A percentile compares a stretch with the other conserved stretches of the same genome.
These are phyloP conservation scores for Drosophila diplacantha DNA, from an alignment of 2,888 invertebrate genomes.

Conservation along the genomic window DNA sequence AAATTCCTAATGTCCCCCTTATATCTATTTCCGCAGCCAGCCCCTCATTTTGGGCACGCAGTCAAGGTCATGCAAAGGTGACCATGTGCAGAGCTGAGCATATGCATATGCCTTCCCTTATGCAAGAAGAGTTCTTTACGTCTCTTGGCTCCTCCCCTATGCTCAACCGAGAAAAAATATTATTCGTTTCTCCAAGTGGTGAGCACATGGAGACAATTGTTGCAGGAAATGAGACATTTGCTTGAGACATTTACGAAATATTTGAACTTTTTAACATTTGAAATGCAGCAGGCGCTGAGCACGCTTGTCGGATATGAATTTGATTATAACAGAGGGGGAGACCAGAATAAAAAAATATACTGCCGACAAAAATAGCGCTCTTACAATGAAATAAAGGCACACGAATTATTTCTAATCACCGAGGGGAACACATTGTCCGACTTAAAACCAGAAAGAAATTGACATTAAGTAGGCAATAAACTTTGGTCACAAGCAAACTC, in stretches of 20 bases:
- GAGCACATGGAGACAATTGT: conserved; percentile 64
- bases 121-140: conserved; percentile 21
- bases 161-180: conserved; percentile 36
- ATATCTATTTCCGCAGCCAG: conserved; percentile 12
- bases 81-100: conserved; percentile 65
- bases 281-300: conserved; percentile 58
- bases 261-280: conserved; percentile 71
- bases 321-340: conserved; percentile 16
- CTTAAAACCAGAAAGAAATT: conserved; percentile 6
- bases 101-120: conserved; percentile 42
- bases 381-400: conserved; percentile 13
- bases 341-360: conserved; percentile 58
- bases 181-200: conserved; percentile 54
- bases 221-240: conserved; percentile 71
- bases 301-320: conserved; percentile 52
- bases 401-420: conserved; percentile 17
- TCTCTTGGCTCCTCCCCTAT: conserved; percentile 15
- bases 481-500: conserved; percentile 45
- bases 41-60: conserved; percentile 53
- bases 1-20: conserved; percentile 1
- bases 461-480: conserved; percentile 19
- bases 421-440: conserved; percentile 7
- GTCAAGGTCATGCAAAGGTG: conserved; percentile 70
- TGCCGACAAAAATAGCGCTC: conserved; percentile 67
- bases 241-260: conserved; percentile 57